Evolutionary conservation across 2,113 vertebrate species (phyloP).

Genomic region (Gracilinanus agilis): DNA sequence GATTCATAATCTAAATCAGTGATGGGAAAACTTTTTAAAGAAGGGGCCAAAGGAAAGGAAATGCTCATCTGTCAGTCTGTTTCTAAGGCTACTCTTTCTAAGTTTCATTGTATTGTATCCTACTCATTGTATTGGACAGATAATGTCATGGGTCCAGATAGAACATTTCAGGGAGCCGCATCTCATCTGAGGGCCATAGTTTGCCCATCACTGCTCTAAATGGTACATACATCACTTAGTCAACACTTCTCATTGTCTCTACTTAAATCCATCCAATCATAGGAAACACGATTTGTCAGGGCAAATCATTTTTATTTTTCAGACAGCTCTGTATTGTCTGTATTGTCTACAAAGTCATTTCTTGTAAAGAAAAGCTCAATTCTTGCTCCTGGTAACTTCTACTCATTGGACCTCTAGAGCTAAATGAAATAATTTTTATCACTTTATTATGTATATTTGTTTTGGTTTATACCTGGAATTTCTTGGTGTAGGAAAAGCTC

Average conservation of each 20-base stretch:
- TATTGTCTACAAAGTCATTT: background rate
- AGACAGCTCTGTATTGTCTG: background rate
- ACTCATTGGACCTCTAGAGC: background rate
- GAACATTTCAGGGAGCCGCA: too few relatives aligned
- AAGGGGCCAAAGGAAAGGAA: too few relatives aligned
- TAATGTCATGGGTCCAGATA: too few relatives aligned
- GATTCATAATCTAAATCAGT: too few relatives aligned
- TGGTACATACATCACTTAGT: background rate
- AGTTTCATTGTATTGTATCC: too few relatives aligned
- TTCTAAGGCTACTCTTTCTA: too few relatives aligned
- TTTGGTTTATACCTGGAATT: background rate
- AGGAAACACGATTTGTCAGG: background rate
- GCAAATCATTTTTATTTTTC: background rate
- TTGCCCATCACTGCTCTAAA: too few relatives aligned
- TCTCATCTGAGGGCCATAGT: too few relatives aligned
- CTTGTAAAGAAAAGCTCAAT: background rate
- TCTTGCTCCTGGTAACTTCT: background rate
- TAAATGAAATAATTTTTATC: background rate
- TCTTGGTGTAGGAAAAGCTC: background rate
- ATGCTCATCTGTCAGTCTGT: too few relatives aligned
- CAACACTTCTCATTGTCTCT: background rate
- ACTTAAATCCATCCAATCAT: background rate
- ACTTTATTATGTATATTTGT: background rate
- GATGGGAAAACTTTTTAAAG: too few relatives aligned
- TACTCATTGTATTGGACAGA: too few relatives aligned